Evolutionary conservation across 2,113 vertebrate species (phyloP).

Genomic region (Amphiprion ocellaris): DNA sequence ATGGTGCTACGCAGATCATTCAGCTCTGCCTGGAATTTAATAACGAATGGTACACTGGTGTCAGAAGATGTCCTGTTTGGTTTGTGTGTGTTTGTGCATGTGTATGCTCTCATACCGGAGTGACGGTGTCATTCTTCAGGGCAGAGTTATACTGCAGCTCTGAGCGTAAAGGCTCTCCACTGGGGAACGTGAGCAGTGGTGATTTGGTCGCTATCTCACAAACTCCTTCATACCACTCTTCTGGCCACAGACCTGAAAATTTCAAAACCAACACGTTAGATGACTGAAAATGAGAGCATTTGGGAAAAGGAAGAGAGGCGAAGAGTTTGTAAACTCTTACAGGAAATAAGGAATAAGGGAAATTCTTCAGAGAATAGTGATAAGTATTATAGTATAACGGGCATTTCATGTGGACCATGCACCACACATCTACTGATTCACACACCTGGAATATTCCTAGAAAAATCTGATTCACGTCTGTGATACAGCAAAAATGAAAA

Average conservation of each 20-base stretch:
- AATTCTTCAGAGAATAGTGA: too few relatives aligned
- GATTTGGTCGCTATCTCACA: constrained; percentile 99
- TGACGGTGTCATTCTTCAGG: constrained; percentile 98
- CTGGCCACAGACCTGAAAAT: constrained; percentile 94
- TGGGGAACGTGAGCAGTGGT: constrained; percentile 95
- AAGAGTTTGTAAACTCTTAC: too few relatives aligned
- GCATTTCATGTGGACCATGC: too few relatives aligned
- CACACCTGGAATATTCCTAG: too few relatives aligned
- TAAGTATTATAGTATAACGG: too few relatives aligned
- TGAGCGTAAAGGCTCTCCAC: constrained; percentile 95
- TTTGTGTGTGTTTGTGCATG: neutral
- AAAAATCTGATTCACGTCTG: too few relatives aligned
- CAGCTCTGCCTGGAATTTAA: constrained; percentile 89
- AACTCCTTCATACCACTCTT: constrained; percentile 98
- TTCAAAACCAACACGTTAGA: neutral
- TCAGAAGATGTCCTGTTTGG: neutral
- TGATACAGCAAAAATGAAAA: too few relatives aligned
- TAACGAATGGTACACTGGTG: neutral
- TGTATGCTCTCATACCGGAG: constrained; percentile 82
- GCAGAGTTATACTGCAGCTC: constrained; percentile 99
- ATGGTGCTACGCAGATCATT: constrained; percentile 95
- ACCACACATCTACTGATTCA: too few relatives aligned
- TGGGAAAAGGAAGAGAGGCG: too few relatives aligned
- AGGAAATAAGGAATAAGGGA: too few relatives aligned
- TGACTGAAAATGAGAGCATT: too few relatives aligned